Base-by-base conservation (phyloP, 1,140 invertebrate species). In the Heliconius hermathena region DNA sequence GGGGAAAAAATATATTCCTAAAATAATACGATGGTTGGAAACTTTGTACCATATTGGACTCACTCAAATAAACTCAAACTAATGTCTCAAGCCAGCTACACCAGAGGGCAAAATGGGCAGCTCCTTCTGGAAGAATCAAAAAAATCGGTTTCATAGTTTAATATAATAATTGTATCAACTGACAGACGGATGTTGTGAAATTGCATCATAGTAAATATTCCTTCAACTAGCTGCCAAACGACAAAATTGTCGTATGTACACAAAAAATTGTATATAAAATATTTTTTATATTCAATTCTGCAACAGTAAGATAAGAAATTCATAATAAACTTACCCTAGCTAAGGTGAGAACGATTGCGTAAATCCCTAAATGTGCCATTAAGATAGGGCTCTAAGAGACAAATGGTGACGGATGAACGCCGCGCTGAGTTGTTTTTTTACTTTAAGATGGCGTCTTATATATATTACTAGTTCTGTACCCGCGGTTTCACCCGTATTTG, bases 401-500 rank as follows among this genome's bases (percentile, higher is more conserved):
- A 66, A 66, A 66, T 66, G 60, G 22, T 66, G 60, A 66, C 60
- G 60, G 60, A 66, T 66, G 60, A 66, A 66, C 22, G 57, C n/a
- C 11, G 57, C n/a, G 22, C 22, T 66, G 57, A 66, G 9, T 66
- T 26, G 26, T 66, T 26, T 29, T 66, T 13, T 26, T 66, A 13
- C 11, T 26, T 26, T 13, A 29, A 66, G n/a, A 29, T 26, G 8
- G n/a, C 22, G 60, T 66, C 3, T 60, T 22, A 60, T 60, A 66
- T 22, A 57, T 57, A 9, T 57, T 22, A 57, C 20, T 57, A 52
- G 18, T 18, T 52, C 16, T 16, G 1, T 18, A 1, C 18, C 18
- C 18, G 18, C 18, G 49, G 18, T 20, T 52, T 52, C 6, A 20
- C 49, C 13, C 3, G 41, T 46, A 46, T 46, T 0, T 46, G 41